These are phyloP conservation scores for Thermophis baileyi DNA, from an alignment of 2,113 vertebrate species.

Conservation along the genomic window DNA sequence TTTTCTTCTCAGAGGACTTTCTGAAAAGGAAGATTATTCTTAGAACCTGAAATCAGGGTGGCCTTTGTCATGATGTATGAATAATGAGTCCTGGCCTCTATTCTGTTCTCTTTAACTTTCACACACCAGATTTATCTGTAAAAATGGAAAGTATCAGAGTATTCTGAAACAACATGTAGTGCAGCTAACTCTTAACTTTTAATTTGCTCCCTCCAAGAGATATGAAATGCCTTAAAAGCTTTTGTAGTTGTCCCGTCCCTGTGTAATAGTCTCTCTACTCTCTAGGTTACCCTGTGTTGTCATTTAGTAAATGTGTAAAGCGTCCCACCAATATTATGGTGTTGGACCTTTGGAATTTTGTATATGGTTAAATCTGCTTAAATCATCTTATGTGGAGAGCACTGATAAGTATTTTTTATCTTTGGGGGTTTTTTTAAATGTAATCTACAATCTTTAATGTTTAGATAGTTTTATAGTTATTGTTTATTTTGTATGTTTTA, in stretches of 20 bases:
- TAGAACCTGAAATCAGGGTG: neutral
- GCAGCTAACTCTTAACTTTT: neutral
- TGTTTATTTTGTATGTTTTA: neutral
- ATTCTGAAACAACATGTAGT: neutral
- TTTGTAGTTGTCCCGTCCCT: neutral
- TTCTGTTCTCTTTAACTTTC: neutral
- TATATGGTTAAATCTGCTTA: neutral
- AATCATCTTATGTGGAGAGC: neutral
- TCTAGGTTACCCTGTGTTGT: neutral
- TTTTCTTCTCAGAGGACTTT: conserved; percentile 38
- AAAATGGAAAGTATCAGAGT: neutral
- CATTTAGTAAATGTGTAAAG: neutral
- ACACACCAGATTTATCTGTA: conserved; percentile 10
- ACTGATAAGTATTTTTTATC: neutral
- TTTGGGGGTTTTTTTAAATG: neutral
- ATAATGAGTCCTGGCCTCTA: neutral
- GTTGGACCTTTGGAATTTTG: neutral
- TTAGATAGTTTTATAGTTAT: neutral
- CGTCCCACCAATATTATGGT: neutral
- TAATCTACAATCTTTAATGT: neutral
- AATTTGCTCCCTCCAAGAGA: neutral
- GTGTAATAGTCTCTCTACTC: neutral
- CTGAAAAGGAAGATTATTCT: neutral
- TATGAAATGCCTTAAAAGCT: neutral
- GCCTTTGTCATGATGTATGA: neutral